Evolutionary conservation across 2,797 vertebrate genomes (phyloP), one percentile per base, ranked within the genome.

Genomic region (Odontamblyopus rebecca): DNA sequence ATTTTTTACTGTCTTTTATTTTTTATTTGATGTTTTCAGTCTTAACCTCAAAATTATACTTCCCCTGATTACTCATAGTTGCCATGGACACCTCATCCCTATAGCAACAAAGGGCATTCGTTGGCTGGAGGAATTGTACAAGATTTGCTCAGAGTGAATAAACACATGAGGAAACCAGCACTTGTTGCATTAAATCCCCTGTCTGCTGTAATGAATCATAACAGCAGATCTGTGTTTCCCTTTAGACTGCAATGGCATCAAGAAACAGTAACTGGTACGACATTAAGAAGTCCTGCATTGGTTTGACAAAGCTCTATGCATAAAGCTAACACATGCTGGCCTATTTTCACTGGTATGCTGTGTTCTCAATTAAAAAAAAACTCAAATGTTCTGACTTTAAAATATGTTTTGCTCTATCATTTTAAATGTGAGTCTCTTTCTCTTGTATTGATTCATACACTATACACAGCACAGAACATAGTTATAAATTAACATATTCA

Each of bases 71-170:
- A 86, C 67, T 74, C 80, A 69, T 74, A 76, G 91, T 92, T 92
- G 87, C 88, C 86, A 90, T 91, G 87, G 91, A 82, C 79, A 93
- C 88, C 61, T n/a, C 60, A 87, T 92, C 85, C 73, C 90, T 89
- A 90, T 91, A 87, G 89, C 90, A 91, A 93, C 89, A 76, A 78
- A 85, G 66, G 79, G 75, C 77, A 72, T 79, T 87, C 69, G 73
- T 73, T 77, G 73, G 53, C 78, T 60, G 74, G 74, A 77, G 81
- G 82, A 85, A 80, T 78, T 71, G 79, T 78, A 61, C 30, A 74
- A 82, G 80, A 80, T 85, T 76, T 81, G 72, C 70, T 74, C 70
- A 19, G 70, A 68, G 68, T 57, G 41, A 80, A 78, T 54, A 76
- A 76, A 82, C 79, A 69, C 81, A 80, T 84, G 75, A 79, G 84